These are phyloP conservation scores for Picus viridis DNA, from an alignment of 2,797 vertebrate species.

Conservation along the genomic window DNA sequence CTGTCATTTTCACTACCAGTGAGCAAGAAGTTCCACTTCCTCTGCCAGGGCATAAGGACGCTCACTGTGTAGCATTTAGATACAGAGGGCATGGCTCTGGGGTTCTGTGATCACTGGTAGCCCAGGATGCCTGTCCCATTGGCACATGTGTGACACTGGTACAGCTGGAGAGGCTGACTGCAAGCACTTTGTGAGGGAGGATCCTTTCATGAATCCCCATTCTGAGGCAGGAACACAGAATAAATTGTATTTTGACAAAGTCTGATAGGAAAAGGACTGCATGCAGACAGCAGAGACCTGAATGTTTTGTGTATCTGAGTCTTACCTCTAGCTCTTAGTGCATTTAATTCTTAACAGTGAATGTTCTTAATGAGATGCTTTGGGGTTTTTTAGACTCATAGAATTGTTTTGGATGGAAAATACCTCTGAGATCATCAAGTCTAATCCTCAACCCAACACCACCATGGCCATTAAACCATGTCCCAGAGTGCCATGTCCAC, in stretches of 20 bases:
- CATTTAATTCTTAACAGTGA: not conserved
- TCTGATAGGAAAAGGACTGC: not conserved
- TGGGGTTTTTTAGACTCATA: not conserved
- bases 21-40: not conserved
- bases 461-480: too few relatives aligned
- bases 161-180: not conserved
- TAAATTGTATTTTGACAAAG: not conserved
- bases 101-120: not conserved
- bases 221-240: not conserved
- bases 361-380: not conserved
- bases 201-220: not conserved
- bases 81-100: not conserved
- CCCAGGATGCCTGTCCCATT: not conserved
- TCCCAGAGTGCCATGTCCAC: too few relatives aligned
- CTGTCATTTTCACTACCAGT: not conserved
- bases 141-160: fast-evolving
- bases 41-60: not conserved
- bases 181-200: not conserved
- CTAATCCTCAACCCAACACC: too few relatives aligned
- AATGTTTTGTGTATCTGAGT: not conserved
- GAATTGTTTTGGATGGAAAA: too few relatives aligned
- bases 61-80: not conserved
- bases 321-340: not conserved
- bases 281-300: not conserved
- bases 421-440: too few relatives aligned